Evolutionary conservation across 2,888 invertebrate species (phyloP).

Genomic region (Agonopterix subpropinquella): DNA sequence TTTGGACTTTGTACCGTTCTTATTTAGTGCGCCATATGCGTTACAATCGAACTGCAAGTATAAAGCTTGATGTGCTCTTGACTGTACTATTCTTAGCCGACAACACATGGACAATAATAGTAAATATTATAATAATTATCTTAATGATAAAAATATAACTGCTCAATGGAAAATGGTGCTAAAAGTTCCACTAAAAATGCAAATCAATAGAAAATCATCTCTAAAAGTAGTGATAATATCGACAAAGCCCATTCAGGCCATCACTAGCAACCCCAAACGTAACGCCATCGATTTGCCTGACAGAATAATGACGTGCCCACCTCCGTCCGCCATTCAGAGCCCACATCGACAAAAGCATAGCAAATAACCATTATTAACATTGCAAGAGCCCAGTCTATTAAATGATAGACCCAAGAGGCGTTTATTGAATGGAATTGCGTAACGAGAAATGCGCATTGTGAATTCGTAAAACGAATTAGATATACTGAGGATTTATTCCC

Average conservation of each 20-base stretch:
- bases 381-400: conserved; percentile 48
- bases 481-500: neutral
- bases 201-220: too few species aligned
- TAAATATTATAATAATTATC: too few species aligned
- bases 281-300: conserved; percentile 40
- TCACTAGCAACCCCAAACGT: conserved; percentile 36
- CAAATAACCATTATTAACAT: conserved; percentile 67
- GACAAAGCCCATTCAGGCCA: conserved; percentile 11
- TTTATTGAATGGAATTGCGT: conserved; percentile 27
- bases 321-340: conserved; percentile 55
- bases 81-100: too few species aligned
- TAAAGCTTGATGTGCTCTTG: too few species aligned
- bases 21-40: too few species aligned
- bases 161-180: too few species aligned
- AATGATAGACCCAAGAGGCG: conserved; percentile 41
- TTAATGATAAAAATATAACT: too few species aligned
- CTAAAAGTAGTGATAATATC: too few species aligned
- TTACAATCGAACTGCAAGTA: too few species aligned
- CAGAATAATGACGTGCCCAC: conserved; percentile 65
- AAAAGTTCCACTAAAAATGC: too few species aligned
- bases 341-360: conserved; percentile 63
- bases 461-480: conserved; percentile 4
- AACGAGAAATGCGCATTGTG: conserved; percentile 9
- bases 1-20: too few species aligned
- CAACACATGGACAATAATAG: too few species aligned